Base-by-base conservation (phyloP, 2,888 invertebrate genomes). In the Blastobasis lacticolella region DNA sequence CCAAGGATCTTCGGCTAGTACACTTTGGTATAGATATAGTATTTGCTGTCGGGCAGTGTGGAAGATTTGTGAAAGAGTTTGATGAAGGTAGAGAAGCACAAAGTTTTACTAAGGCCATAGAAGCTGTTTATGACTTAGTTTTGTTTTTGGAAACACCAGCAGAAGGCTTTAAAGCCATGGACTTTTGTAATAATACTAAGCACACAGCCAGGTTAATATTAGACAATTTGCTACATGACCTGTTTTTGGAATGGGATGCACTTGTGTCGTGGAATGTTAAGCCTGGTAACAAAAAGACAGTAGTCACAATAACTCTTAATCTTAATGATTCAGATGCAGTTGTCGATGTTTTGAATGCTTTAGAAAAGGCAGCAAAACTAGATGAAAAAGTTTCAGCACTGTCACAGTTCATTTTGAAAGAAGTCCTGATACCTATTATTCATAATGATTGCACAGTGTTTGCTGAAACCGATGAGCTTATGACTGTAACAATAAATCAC, bases 371-470 rank as follows among this genome's bases (percentile, higher is more conserved):
- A 63, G 85, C 68, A 63, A 92, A 63, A 66, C 82, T 68, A 61
- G 63, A 59, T 37, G 71, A 73, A 38, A 90, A 89, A 64, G 69
- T 94, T 5, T 78, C 89, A 41, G 78, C 84, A 50, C 90, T 94
- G 63, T 82, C 91, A 3, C 81, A 82, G 52, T 90, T 90, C 61
- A 65, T 95, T 10, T 75, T 92, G 60, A 82, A 90, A 40, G 73
- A 90, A 55, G 71, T 94, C 37, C 78, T 94, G 8, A 70, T 78
- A 50, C 90, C 91, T 0, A 86, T 94, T 0, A 89, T 93, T 51
- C 78, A 87, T 49, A 71, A 81, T 53, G 79, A 89, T 9, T 75
- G 75, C 38, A 65, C 63, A n/a, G 81, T 92, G 4, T 75, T 74
- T 46, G 73, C 80, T 5, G 79, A 84, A 52, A 76, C 81, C 47